Percentiles rank a stretch among this genome's conserved stretches.
phyloP scores from a whole-genome alignment of 2,113 vertebrate genomes.

The Asarcornis scutulata region DNA sequence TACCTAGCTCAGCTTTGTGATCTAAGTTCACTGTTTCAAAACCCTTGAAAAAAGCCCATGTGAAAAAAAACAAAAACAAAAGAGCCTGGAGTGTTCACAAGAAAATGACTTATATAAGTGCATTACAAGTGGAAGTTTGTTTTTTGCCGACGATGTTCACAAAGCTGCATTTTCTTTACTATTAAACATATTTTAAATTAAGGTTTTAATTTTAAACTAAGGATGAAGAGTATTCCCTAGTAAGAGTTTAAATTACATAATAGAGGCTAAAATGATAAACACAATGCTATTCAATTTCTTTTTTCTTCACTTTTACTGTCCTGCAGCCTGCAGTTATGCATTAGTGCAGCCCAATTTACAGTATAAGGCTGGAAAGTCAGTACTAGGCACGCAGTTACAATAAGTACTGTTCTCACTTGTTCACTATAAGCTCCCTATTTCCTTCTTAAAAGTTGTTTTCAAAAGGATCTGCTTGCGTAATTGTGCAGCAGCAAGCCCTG shows the following conservation, averaged over 20 bases:
- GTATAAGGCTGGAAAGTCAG: not conserved
- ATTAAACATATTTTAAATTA: not conserved
- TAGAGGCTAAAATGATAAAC: not conserved
- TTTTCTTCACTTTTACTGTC: not conserved
- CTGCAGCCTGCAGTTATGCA: not conserved
- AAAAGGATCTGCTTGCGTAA: slow-evolving; percentile 65
- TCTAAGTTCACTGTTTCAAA: slow-evolving; percentile 26
- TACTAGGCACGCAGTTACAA: slow-evolving; percentile 8
- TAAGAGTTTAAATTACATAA: not conserved
- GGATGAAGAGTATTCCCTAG: not conserved
- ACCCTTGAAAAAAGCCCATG: not conserved
- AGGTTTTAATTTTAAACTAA: not conserved
- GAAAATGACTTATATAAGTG: not conserved
- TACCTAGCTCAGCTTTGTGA: slow-evolving; percentile 15
- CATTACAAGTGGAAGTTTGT: not conserved
- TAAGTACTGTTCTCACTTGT: slow-evolving; percentile 37
- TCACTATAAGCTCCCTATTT: slow-evolving; percentile 43
- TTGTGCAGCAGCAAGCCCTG: slow-evolving; percentile 38
- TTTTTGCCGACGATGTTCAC: not conserved
- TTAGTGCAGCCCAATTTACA: not conserved
- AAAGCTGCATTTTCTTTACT: not conserved
- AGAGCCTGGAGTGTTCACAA: not conserved
- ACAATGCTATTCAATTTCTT: not conserved
- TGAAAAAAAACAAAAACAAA: not conserved
- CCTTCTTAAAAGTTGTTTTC: slow-evolving; percentile 65